Percentiles rank a stretch among this genome's conserved stretches.
Conservation (phyloP, 2,888 invertebrate species). For the Ophioninae sp. region DNA sequence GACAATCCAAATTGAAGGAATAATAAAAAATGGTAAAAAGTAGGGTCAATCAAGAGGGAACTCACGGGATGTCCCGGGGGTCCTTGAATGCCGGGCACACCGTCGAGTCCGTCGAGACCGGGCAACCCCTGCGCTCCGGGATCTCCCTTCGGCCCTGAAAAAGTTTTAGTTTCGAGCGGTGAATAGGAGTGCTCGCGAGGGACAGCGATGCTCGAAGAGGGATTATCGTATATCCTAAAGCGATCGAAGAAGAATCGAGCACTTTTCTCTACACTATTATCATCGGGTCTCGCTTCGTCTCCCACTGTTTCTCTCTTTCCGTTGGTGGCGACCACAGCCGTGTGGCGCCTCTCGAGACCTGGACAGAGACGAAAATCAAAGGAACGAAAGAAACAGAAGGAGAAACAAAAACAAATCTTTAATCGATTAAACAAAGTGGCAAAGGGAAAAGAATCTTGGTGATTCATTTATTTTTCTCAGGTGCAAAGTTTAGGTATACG, state of each 20-base stretch:
- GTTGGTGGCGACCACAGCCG: conserved; percentile 37
- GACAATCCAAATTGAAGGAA: neutral
- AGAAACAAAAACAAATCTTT: conserved; percentile 5
- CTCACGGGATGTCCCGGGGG: conserved; percentile 92
- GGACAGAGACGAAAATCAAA: conserved; percentile 62
- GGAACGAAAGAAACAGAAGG: conserved; percentile 57
- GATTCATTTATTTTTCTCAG: conserved; percentile 11
- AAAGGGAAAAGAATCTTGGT: conserved; percentile 16
- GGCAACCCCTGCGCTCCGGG: conserved; percentile 89
- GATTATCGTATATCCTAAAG: conserved; percentile 45
- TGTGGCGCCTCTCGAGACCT: conserved; percentile 54
- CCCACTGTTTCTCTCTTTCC: conserved; percentile 45
- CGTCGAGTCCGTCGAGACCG: conserved; percentile 89
- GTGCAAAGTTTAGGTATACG: neutral
- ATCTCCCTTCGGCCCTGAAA: conserved; percentile 88
- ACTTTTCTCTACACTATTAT: conserved; percentile 11
- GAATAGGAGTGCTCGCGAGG: conserved; percentile 14
- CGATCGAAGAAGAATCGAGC: conserved; percentile 39
- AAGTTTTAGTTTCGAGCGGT: conserved; percentile 34
- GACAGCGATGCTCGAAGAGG: neutral
- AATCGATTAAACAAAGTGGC: neutral
- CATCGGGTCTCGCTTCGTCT: neutral
- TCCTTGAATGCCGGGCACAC: conserved; percentile 92
- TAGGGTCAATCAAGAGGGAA: conserved; percentile 49
- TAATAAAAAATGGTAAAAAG: neutral